Conservation (phyloP, 2,113 vertebrate genomes). For the Serilophus lunatus region DNA sequence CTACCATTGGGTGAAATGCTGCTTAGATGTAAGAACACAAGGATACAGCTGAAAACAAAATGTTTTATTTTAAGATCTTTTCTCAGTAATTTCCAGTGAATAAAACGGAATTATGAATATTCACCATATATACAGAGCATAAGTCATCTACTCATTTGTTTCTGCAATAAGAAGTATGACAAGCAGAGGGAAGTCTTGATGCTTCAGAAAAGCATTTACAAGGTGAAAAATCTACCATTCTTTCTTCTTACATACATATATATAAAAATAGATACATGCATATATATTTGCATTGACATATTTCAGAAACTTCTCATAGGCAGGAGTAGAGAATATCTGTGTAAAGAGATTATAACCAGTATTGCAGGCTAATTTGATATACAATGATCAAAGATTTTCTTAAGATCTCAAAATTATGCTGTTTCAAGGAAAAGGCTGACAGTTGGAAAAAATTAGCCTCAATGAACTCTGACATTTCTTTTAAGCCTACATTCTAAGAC, state of each 20-base stretch:
- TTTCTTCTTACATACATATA: neutral
- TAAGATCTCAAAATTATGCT: neutral
- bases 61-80: neutral
- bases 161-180: neutral
- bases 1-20: neutral
- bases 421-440: neutral
- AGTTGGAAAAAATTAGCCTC: neutral
- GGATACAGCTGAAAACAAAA: neutral
- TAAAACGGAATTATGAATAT: neutral
- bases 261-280: neutral
- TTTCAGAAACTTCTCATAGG: neutral
- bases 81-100: neutral
- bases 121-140: neutral
- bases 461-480: neutral
- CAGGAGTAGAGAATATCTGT: neutral
- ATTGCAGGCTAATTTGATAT: neutral
- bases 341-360: neutral
- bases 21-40: neutral
- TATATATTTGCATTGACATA: neutral
- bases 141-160: constrained; percentile 31
- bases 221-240: neutral
- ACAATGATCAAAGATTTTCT: constrained; percentile 1
- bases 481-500: neutral
- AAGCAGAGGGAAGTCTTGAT: neutral
- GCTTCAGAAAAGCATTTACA: neutral